Evolutionary conservation across 2,888 invertebrate species (phyloP).

Genomic region (Eumerus sabulonum): DNA sequence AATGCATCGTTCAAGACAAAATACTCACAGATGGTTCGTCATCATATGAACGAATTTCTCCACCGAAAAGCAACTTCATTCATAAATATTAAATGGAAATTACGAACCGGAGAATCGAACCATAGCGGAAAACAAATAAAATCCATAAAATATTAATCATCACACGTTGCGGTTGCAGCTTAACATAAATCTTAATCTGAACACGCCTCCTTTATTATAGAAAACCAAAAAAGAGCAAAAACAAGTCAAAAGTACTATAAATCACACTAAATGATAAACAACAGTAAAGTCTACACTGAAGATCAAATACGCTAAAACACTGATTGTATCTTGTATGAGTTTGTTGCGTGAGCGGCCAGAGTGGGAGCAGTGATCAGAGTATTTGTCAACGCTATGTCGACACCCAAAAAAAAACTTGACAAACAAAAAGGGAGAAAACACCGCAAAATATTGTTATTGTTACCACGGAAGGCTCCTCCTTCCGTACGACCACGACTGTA

Average conservation of each 20-base stretch:
- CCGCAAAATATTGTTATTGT: conserved; percentile 32
- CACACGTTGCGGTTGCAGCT: conserved; percentile 5
- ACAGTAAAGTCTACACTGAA: conserved; percentile 1
- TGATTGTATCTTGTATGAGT: conserved; percentile 5
- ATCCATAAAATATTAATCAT: conserved; percentile 27
- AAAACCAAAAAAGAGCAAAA: conserved; percentile 27
- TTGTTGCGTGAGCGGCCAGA: conserved; percentile 16
- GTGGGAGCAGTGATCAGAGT: conserved; percentile 45
- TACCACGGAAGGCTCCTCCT: conserved; percentile 55
- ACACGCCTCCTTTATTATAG: conserved; percentile 52
- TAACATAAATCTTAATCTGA: conserved; percentile 10
- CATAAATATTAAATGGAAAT: conserved; percentile 35
- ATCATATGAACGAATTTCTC: conserved; percentile 22
- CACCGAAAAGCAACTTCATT: conserved; percentile 22
- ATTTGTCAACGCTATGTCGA: conserved; percentile 44
- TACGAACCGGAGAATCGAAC: not conserved
- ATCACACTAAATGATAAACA: conserved; percentile 44
- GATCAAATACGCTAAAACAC: too few relatives aligned
- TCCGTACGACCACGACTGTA: conserved; percentile 20
- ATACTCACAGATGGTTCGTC: not conserved
- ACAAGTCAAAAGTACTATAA: conserved; percentile 59
- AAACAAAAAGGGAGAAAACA: conserved; percentile 1
- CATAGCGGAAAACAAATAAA: conserved; percentile 42
- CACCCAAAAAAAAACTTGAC: conserved; percentile 32
- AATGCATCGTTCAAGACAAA: conserved; percentile 12